Evolutionary conservation across 2,888 invertebrate genomes (phyloP).

Genomic region (Ferrisia virgata): DNA sequence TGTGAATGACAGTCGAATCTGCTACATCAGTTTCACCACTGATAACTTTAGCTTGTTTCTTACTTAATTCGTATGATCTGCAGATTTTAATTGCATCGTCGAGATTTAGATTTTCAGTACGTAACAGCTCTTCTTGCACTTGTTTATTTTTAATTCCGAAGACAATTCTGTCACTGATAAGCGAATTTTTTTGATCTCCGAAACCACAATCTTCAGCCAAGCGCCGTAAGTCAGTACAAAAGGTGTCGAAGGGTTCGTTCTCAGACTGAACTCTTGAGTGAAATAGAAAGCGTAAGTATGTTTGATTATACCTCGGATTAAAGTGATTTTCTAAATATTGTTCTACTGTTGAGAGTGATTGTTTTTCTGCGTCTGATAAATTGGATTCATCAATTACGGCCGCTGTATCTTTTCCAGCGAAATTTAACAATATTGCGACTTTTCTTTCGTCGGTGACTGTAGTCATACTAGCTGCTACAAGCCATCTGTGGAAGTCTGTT

Average conservation of each 20-base stretch:
- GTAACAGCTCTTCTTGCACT: slow-evolving; percentile 49
- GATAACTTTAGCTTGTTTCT: background rate
- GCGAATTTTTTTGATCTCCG: slow-evolving; percentile 48
- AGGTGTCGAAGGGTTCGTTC: slow-evolving; percentile 50
- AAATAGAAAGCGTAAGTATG: slow-evolving; percentile 49
- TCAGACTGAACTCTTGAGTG: slow-evolving; percentile 50
- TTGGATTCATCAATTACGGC: no score
- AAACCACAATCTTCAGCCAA: slow-evolving; percentile 50
- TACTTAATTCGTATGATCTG: slow-evolving; percentile 48
- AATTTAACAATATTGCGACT: no score
- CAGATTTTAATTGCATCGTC: slow-evolving; percentile 49
- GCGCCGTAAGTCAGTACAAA: slow-evolving; percentile 50
- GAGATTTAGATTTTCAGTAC: slow-evolving; percentile 49
- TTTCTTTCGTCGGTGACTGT: no score
- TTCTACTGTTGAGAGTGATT: no score
- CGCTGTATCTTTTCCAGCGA: no score
- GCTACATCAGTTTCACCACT: no score
- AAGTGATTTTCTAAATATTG: slow-evolving; percentile 7
- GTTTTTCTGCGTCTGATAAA: no score
- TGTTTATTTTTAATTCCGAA: slow-evolving; percentile 49
- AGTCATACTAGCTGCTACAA: no score
- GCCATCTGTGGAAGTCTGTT: no score
- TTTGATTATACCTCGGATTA: slow-evolving; percentile 48
- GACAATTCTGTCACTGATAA: slow-evolving; percentile 50
- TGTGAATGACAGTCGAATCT: no score